Evolutionary conservation across 2,888 invertebrate species (phyloP), one percentile per base, ranked within the genome.

Genomic region (Hypsopygia costalis): DNA sequence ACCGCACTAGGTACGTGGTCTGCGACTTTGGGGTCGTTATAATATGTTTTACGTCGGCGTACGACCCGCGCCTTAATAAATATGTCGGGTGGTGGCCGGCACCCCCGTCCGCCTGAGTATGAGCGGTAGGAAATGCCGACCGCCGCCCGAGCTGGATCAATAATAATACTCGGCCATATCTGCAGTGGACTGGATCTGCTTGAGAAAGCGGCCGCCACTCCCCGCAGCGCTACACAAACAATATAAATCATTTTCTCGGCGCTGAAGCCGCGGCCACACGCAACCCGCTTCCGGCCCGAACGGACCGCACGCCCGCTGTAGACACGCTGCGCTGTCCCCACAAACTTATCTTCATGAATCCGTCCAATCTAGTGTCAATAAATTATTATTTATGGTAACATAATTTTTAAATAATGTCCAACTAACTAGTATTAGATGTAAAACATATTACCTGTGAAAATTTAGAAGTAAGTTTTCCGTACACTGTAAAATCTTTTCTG

Each of bases 151-250:
- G 68, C 72, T 75, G 86, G 89, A 87, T 89, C 89, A 81, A 89
- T 89, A 87, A 88, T 88, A 88, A 89, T 83, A 87, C 86, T 83
- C 82, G 85, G 70, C 81, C 85, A 87, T 86, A 86, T 87, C 88
- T 87, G 87, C 86, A 86, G 86, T 81, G 86, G 85, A 83, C 85
- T 75, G 81, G 78, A 83, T 79, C 78, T 81, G 81, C 83, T 86
- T 81, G 83, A 83, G 86, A 78, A 85, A 79, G 70, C 80, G 57
- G 50, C 74, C 69, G 16, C 16, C 16, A 2, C 62, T 62, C 63
- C 61, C 49, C 52, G 55, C 59, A 48, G 63, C 71, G 68, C 76
- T 79, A 77, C 77, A 81, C 81, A 85, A 86, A 86, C 86, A 85
- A 85, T 83, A 85, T 85, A 83, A 86, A 87, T 86, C 85, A 87